Percentiles rank a stretch among this genome's conserved stretches.
phyloP scores from a whole-genome alignment of 1,140 invertebrate genomes.

The Cydia splendana region DNA sequence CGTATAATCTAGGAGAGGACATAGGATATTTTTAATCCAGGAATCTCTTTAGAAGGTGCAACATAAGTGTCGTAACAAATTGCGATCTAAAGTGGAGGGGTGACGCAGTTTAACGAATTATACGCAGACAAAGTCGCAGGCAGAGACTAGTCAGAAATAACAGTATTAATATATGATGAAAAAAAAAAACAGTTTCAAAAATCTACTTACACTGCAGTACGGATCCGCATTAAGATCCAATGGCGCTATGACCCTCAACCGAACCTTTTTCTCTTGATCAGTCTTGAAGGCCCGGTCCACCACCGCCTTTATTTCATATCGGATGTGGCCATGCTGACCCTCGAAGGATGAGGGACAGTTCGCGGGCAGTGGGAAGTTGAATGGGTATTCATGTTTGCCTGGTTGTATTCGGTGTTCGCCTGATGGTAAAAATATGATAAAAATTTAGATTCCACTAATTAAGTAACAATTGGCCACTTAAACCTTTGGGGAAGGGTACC shows the following conservation, averaged over 20 bases:
- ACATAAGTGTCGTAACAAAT: too few relatives aligned
- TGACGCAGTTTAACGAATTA: too few relatives aligned
- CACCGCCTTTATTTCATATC: slow-evolving; percentile 89
- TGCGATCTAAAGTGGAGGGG: too few relatives aligned
- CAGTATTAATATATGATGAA: background rate
- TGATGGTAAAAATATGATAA: slow-evolving; percentile 45
- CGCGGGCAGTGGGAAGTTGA: slow-evolving; percentile 82
- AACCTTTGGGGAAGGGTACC: too few relatives aligned
- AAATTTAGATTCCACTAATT: too few relatives aligned
- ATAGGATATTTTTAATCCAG: too few relatives aligned
- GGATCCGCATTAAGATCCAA: slow-evolving; percentile 89
- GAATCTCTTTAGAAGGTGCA: too few relatives aligned
- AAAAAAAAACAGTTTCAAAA: background rate
- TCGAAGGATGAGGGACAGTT: slow-evolving; percentile 90
- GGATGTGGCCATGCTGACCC: slow-evolving; percentile 86
- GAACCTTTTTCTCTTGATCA: slow-evolving; percentile 89
- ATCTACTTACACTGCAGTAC: slow-evolving; percentile 69
- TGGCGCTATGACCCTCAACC: slow-evolving; percentile 88
- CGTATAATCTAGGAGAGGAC: too few relatives aligned
- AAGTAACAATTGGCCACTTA: too few relatives aligned
- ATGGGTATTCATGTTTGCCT: slow-evolving; percentile 84
- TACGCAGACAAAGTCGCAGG: too few relatives aligned
- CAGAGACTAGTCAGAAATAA: too few relatives aligned
- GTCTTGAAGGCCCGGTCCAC: slow-evolving; percentile 92
- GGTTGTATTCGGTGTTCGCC: slow-evolving; percentile 81